phyloP scores from a whole-genome alignment of 2,113 vertebrate species.

The Tonatia bakeri region DNA sequence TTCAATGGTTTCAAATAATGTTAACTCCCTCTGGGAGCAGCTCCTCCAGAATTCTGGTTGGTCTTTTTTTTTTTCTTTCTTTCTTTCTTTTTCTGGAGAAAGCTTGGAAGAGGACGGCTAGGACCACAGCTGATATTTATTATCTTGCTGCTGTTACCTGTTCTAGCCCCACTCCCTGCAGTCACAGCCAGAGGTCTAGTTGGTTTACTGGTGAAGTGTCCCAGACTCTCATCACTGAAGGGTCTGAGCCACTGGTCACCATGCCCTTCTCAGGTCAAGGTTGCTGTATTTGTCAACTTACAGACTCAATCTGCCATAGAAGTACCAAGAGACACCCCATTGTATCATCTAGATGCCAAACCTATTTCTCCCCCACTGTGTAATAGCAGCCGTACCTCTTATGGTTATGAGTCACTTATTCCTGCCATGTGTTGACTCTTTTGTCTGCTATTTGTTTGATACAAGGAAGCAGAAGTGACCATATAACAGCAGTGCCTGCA shows the following conservation, averaged over 20 bases:
- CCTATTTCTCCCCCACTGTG: neutral
- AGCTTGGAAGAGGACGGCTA: neutral
- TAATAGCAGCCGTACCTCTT: neutral
- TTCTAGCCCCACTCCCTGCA: neutral
- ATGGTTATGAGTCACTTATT: neutral
- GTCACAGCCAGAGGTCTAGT: neutral
- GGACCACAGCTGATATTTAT: neutral
- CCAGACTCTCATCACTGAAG: neutral
- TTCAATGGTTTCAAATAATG: neutral
- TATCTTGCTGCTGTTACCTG: neutral
- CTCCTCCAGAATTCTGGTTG: neutral
- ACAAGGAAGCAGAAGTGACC: neutral
- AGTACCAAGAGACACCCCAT: neutral
- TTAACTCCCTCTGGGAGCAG: neutral
- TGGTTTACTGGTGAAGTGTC: neutral
- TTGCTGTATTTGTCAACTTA: neutral
- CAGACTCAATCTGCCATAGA: neutral
- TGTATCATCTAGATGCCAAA: neutral
- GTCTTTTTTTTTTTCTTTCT: neutral
- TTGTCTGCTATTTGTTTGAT: neutral
- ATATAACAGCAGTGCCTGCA: neutral
- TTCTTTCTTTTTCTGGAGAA: neutral
- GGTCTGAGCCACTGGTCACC: neutral
- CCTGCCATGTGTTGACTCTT: neutral
- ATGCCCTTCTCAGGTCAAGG: neutral